Evolutionary conservation across 53 echinoderm and acorn worm genomes (phyloP), one percentile per base, ranked within the genome.

Genomic region (Actinopyga echinites): DNA sequence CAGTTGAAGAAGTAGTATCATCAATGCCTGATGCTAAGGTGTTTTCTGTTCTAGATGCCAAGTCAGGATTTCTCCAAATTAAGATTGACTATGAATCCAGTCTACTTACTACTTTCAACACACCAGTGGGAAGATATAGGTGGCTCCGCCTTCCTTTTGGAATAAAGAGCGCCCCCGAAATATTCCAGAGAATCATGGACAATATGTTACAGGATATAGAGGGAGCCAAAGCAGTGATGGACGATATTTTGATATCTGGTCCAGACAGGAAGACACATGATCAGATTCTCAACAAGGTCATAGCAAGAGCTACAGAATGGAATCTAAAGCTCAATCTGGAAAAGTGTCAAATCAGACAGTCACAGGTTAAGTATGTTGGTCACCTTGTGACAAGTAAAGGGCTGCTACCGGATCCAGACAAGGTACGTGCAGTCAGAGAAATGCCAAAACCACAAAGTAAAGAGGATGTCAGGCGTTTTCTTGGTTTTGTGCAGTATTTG

Each of bases 151-250:
- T 91, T 5, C 88, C 91, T 20, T 91, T 87, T 42, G 91, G 85
- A 20, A 88, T 91, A 9, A 88, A 88, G 32, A 82, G 85, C 54
- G 88, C 91, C 40, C 75, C 88, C 24, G 91, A 88, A 73, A 80
- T 91, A 10, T 91, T 85, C 45, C 91, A 91, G 57, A 36, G 85
- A 54, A 88, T 88, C 23, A 91, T 88, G 82, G 85, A 81, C 26
- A 84, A 49, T 17, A 85, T 88, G 82, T 75, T 88, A n/a, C 64
- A 55, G 2, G 85, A 71, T 30, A 85, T 85, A 8, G 74, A 74
- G 20, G 85, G 85, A 24, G 75, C 62, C 0, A 57, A 33, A 52
- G 84, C 88, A 60, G 57, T 91, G 4, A 85, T 88, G 81, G 91
- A 88, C 65, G 91, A 91, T 53, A 85, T 89, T 24, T 54, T 89